These are phyloP conservation scores for Corydoras sp. DNA, from an alignment of 2,113 vertebrate species.

Conservation along the genomic window DNA sequence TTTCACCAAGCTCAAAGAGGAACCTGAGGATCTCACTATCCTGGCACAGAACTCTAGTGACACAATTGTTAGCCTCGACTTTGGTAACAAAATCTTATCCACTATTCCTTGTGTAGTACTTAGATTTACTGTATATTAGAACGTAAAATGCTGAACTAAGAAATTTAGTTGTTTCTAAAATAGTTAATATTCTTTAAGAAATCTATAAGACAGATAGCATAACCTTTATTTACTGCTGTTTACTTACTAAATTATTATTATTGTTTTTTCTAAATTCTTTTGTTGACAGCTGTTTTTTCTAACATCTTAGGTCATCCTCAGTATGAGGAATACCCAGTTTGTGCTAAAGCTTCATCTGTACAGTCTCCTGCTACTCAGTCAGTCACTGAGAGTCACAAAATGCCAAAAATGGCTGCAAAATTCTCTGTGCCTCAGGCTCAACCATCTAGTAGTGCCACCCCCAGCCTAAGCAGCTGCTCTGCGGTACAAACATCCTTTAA, in stretches of 20 bases:
- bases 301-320: constrained; percentile 62
- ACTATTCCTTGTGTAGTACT: background rate
- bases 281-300: too few relatives aligned
- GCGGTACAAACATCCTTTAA: constrained; percentile 67
- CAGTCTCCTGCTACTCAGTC: constrained; percentile 60
- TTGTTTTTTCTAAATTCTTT: too few relatives aligned
- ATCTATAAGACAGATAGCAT: too few relatives aligned
- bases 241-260: too few relatives aligned
- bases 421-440: constrained; percentile 75
- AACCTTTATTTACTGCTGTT: too few relatives aligned
- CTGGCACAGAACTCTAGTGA: constrained; percentile 90
- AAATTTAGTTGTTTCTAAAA: too few relatives aligned
- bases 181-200: too few relatives aligned
- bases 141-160: too few relatives aligned
- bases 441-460: constrained; percentile 72
- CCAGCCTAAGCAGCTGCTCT: constrained; percentile 87
- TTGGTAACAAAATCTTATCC: constrained; percentile 66
- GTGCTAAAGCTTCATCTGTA: constrained; percentile 57
- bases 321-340: constrained; percentile 69
- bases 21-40: constrained; percentile 89
- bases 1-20: constrained; percentile 89
- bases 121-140: too few relatives aligned
- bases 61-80: constrained; percentile 83
- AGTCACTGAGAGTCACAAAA: constrained; percentile 69
- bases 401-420: constrained; percentile 53